Percentiles rank a stretch among this genome's conserved stretches.
phyloP scores from a whole-genome alignment of 2,888 invertebrate species.

The Drosophila trichaetosa region DNA sequence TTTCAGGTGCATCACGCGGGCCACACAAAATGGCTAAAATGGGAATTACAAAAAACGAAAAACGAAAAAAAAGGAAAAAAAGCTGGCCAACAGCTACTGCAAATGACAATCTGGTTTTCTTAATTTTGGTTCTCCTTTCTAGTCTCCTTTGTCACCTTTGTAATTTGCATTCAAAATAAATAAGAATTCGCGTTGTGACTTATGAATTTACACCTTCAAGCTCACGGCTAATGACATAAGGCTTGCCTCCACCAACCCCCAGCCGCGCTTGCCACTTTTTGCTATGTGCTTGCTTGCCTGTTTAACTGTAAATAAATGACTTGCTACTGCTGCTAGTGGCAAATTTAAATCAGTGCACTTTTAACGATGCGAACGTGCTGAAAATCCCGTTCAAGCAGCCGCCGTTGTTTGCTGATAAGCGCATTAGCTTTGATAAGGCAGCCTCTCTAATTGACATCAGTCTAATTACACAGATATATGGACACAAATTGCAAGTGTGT shows the following conservation, averaged over 20 bases:
- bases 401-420: constrained; percentile 45
- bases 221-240: constrained; percentile 53
- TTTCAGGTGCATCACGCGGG: constrained; percentile 67
- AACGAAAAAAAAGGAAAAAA: background rate
- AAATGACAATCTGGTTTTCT: constrained; percentile 57
- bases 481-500: background rate
- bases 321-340: background rate
- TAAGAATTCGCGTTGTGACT: constrained; percentile 39
- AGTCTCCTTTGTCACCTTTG: constrained; percentile 2
- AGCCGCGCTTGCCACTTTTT: background rate
- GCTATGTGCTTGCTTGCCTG: background rate
- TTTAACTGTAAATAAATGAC: constrained; percentile 4
- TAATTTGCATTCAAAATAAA: constrained; percentile 43
- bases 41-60: background rate
- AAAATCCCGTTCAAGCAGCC: constrained; percentile 23
- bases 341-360: constrained; percentile 20
- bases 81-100: constrained; percentile 29
- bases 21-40: constrained; percentile 46
- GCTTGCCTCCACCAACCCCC: background rate
- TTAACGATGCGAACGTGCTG: constrained; percentile 38
- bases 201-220: constrained; percentile 55
- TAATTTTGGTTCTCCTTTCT: constrained; percentile 6
- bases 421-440: constrained; percentile 39
- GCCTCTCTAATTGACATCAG: constrained; percentile 40
- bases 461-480: constrained; percentile 32